Evolutionary conservation across 2,888 invertebrate genomes (phyloP).

Genomic region (Melolontha melolontha): DNA sequence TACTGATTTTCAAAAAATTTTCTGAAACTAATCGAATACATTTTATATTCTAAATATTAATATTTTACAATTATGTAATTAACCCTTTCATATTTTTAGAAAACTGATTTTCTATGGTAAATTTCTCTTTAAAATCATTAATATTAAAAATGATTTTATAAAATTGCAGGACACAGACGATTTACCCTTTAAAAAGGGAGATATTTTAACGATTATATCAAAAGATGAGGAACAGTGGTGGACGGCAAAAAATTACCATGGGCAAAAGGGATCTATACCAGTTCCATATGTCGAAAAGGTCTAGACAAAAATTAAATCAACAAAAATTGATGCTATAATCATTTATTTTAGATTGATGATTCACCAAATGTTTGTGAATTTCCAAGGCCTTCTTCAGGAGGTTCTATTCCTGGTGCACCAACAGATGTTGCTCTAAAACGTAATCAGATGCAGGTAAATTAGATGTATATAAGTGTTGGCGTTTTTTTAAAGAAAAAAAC

Average conservation of each 20-base stretch:
- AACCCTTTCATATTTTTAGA: too few species aligned
- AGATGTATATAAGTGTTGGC: background rate
- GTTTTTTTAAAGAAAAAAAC: too few species aligned
- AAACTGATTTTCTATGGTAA: too few species aligned
- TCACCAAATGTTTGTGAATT: constrained; percentile 61
- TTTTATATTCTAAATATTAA: too few species aligned
- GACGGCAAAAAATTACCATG: constrained; percentile 92
- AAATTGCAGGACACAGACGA: constrained; percentile 87
- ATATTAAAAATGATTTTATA: background rate
- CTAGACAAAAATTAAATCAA: constrained; percentile 35
- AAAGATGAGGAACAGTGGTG: constrained; percentile 99
- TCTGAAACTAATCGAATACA: too few species aligned
- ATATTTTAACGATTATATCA: constrained; percentile 90
- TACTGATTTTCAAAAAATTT: too few species aligned
- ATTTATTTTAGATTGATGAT: constrained; percentile 64
- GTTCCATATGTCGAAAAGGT: constrained; percentile 94
- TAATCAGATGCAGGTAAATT: constrained; percentile 65
- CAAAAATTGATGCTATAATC: background rate
- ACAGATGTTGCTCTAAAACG: constrained; percentile 62
- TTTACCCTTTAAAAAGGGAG: constrained; percentile 94
- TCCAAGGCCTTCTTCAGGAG: constrained; percentile 63
- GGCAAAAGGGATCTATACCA: constrained; percentile 93
- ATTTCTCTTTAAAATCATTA: too few species aligned
- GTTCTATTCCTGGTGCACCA: constrained; percentile 58
- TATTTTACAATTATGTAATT: too few species aligned